Percentiles rank a stretch among this genome's conserved stretches.
phyloP scores from a whole-genome alignment of 2,113 vertebrate genomes.

The Melozone crissalis region DNA sequence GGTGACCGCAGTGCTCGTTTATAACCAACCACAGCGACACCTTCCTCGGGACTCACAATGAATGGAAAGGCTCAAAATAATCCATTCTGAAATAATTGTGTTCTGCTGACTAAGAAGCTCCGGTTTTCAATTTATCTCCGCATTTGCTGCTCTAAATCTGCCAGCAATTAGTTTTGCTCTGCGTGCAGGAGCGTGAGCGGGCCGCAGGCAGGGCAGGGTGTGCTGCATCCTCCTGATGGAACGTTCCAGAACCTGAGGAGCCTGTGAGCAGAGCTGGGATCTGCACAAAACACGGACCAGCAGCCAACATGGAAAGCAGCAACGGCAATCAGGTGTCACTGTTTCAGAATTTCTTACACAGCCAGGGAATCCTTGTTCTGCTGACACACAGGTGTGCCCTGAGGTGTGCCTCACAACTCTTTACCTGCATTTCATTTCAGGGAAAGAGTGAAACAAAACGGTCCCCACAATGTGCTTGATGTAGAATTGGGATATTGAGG shows the following conservation, averaged over 20 bases:
- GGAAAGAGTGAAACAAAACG: rapidly evolving
- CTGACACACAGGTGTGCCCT: background rate
- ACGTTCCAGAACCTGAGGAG: background rate
- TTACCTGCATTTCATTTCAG: rapidly evolving
- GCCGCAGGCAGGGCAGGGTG: background rate
- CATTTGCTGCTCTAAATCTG: background rate
- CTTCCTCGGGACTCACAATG: background rate
- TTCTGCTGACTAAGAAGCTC: background rate
- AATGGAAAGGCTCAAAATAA: background rate
- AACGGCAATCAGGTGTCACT: background rate
- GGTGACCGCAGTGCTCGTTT: background rate
- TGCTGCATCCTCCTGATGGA: background rate
- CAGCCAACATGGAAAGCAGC: rapidly evolving
- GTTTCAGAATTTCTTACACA: too few relatives aligned
- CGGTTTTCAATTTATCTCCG: background rate
- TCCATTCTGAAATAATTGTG: background rate
- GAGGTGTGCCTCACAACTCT: background rate
- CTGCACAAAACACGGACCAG: background rate
- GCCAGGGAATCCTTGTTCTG: rapidly evolving
- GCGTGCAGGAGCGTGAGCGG: rapidly evolving
- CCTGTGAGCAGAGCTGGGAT: too few relatives aligned
- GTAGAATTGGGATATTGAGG: rapidly evolving
- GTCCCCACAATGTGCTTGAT: rapidly evolving
- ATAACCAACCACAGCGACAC: background rate
- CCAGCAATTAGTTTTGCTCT: background rate